A percentile compares a stretch with the other conserved stretches of the same genome.
Evolutionary conservation across 2,888 invertebrate genomes (phyloP).

Genomic region (Hermaeophaga mercurialis): DNA sequence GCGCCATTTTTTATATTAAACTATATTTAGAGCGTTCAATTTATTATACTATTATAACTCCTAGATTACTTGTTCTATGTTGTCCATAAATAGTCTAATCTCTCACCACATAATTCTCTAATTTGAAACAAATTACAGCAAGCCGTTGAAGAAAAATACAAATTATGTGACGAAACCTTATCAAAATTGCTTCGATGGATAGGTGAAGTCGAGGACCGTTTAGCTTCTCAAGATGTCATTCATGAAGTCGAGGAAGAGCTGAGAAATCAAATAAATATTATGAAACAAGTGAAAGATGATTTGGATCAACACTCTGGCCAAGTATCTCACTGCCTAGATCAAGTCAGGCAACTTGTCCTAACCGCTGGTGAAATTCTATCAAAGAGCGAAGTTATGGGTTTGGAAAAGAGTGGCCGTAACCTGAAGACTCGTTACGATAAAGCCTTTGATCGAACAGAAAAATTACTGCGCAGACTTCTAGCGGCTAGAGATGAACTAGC

Average conservation of each 20-base stretch:
- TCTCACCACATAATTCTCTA: not conserved
- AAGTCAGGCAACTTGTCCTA: conserved; percentile 86
- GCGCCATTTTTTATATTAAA: no score
- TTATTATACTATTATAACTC: not conserved
- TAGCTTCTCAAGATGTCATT: conserved; percentile 84
- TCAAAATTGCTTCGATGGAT: conserved; percentile 88
- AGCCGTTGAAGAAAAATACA: conserved; percentile 94
- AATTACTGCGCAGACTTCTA: conserved; percentile 74
- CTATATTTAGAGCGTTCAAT: not conserved
- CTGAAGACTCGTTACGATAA: conserved; percentile 83
- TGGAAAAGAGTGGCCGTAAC: conserved; percentile 86
- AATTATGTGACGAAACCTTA: conserved; percentile 85
- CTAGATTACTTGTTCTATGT: not conserved
- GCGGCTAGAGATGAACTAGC: conserved; percentile 86
- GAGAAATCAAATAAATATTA: conserved; percentile 84
- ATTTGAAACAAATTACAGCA: conserved; percentile 67
- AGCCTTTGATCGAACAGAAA: conserved; percentile 79
- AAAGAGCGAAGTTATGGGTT: conserved; percentile 84
- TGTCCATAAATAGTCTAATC: not conserved
- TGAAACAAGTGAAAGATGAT: conserved; percentile 91
- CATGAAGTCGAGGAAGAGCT: conserved; percentile 86
- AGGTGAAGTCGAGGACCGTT: conserved; percentile 78
- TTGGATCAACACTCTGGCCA: conserved; percentile 84
- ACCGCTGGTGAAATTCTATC: conserved; percentile 92
- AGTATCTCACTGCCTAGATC: conserved; percentile 84